phyloP scores from a whole-genome alignment of 1,140 invertebrate species.

The Chironomus striatipennis region DNA sequence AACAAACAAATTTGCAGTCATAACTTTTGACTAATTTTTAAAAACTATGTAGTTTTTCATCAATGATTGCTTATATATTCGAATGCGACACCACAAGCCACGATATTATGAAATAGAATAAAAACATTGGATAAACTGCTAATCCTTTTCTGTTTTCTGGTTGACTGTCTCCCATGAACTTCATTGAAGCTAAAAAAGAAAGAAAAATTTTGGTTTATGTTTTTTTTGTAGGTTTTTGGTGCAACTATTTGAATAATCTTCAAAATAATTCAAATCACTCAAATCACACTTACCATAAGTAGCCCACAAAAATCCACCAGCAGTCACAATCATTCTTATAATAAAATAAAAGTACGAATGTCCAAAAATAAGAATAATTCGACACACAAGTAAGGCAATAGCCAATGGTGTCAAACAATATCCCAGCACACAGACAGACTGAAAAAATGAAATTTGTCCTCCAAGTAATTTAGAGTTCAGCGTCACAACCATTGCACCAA shows the following conservation, averaged over 20 bases:
- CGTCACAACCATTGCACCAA: conserved; percentile 91
- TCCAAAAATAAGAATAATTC: conserved; percentile 63
- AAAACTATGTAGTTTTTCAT: no score
- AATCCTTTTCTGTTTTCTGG: conserved; percentile 78
- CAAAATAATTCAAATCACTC: neutral
- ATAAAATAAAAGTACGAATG: conserved; percentile 67
- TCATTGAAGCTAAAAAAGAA: conserved; percentile 60
- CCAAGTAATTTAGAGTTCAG: conserved; percentile 91
- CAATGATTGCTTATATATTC: conserved; percentile 33
- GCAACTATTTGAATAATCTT: no score
- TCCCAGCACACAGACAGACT: conserved; percentile 95
- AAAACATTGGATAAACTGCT: conserved; percentile 90
- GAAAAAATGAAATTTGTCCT: conserved; percentile 93
- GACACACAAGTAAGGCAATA: conserved; percentile 72
- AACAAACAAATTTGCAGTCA: no score
- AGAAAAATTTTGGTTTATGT: no score
- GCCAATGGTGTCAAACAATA: conserved; percentile 92
- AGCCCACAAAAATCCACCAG: conserved; percentile 84
- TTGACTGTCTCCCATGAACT: conserved; percentile 89
- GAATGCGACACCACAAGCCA: conserved; percentile 91
- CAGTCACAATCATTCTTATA: conserved; percentile 68
- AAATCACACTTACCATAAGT: conserved; percentile 51
- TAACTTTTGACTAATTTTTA: no score
- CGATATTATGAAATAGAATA: conserved; percentile 95
- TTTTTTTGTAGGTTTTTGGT: no score